Evolutionary conservation across 2,113 vertebrate species (phyloP).

Genomic region (Globicephala melas): DNA sequence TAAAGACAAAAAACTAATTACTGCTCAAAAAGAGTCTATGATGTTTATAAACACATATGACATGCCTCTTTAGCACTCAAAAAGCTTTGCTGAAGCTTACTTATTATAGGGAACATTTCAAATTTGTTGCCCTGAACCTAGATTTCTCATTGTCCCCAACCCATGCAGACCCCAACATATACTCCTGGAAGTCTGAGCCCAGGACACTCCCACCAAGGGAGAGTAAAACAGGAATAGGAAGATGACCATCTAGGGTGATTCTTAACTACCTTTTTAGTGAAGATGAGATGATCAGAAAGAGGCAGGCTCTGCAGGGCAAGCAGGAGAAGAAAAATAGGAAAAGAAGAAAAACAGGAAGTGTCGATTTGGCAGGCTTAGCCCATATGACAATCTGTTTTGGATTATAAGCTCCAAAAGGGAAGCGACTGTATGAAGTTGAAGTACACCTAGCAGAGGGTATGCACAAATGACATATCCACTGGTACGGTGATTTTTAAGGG

Average conservation of each 20-base stretch:
- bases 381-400: not conserved
- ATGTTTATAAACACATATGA: not conserved
- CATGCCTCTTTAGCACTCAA: not conserved
- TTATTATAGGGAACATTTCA: not conserved
- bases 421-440: not conserved
- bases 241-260: not conserved
- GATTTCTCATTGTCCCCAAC: not conserved
- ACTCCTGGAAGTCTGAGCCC: not conserved
- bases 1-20: slow-evolving; percentile 4
- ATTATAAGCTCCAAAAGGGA: not conserved
- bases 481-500: not conserved
- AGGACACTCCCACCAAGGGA: not conserved
- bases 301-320: not conserved
- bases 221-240: not conserved
- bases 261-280: not conserved
- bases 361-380: not conserved
- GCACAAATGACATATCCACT: not conserved
- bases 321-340: not conserved
- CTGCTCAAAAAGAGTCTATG: not conserved
- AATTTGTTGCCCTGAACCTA: not conserved
- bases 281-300: not conserved
- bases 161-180: not conserved
- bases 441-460: not conserved
- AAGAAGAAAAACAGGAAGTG: not conserved
- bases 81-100: not conserved